A percentile compares a stretch with the other conserved stretches of the same genome.
phyloP scores from a whole-genome alignment of 1,140 invertebrate species.

The Cotesia glomerata region DNA sequence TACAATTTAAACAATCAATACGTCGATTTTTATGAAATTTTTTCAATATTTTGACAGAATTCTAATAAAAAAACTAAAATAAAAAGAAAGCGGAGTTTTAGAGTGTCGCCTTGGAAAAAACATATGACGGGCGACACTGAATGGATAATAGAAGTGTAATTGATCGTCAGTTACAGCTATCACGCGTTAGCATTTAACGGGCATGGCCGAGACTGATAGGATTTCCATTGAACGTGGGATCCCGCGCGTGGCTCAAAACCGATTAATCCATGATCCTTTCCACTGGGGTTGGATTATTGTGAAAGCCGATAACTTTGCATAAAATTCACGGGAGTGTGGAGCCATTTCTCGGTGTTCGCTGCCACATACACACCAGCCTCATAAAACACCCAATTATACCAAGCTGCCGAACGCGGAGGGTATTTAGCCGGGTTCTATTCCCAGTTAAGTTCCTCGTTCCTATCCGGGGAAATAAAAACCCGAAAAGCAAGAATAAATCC shows the following conservation, averaged over 20 bases:
- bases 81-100: background rate
- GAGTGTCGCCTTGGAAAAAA: background rate
- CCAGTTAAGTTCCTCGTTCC: background rate
- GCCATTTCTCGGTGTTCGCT: background rate
- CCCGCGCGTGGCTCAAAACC: slow-evolving; percentile 24
- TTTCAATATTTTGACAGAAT: too few species aligned
- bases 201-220: slow-evolving; percentile 24
- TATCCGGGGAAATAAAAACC: background rate
- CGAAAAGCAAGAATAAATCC: background rate
- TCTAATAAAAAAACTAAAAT: too few species aligned
- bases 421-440: too few species aligned
- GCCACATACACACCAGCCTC: background rate
- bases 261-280: slow-evolving; percentile 30
- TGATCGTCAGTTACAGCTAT: slow-evolving; percentile 28
- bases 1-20: too few species aligned
- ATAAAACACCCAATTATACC: background rate
- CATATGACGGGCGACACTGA: background rate
- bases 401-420: background rate
- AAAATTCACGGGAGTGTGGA: slow-evolving; percentile 17
- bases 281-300: slow-evolving; percentile 24
- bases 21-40: too few species aligned
- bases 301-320: slow-evolving; percentile 21
- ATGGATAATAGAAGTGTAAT: slow-evolving; percentile 25
- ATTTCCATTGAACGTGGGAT: slow-evolving; percentile 28
- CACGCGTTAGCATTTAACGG: slow-evolving; percentile 22